These are phyloP conservation scores for Anguilla obscura DNA, from an alignment of 2,797 vertebrate species.

Conservation along the genomic window DNA sequence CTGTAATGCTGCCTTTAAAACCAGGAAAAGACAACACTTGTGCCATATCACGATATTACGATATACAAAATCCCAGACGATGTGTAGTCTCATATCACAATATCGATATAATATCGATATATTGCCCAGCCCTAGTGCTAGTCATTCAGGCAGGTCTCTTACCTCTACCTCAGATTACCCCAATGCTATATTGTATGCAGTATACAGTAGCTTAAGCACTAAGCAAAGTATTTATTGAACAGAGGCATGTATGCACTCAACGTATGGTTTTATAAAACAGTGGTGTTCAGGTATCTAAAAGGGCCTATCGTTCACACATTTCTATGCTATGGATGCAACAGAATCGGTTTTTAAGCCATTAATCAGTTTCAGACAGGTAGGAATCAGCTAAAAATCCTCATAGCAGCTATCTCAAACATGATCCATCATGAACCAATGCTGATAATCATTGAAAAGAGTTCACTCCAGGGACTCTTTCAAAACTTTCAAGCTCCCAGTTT, in stretches of 20 bases:
- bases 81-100: no score
- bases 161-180: background rate
- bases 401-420: background rate
- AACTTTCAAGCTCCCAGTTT: background rate
- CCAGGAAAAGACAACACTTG: no score
- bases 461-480: background rate
- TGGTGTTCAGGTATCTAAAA: background rate
- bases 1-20: no score
- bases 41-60: no score
- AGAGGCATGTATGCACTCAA: background rate
- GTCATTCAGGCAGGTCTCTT: background rate
- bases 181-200: background rate
- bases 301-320: background rate
- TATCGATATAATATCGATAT: no score
- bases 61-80: no score
- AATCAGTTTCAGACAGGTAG: background rate
- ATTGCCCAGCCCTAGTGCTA: background rate
- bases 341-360: background rate
- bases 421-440: no score
- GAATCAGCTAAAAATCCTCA: background rate
- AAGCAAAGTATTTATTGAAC: background rate
- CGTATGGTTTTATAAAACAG: background rate
- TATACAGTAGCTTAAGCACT: background rate
- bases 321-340: background rate
- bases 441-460: background rate